A percentile compares a stretch with the other conserved stretches of the same genome.
These are phyloP conservation scores for Steinernema scapterisci DNA, from an alignment of 2,888 invertebrate genomes.

Conservation along the genomic window DNA sequence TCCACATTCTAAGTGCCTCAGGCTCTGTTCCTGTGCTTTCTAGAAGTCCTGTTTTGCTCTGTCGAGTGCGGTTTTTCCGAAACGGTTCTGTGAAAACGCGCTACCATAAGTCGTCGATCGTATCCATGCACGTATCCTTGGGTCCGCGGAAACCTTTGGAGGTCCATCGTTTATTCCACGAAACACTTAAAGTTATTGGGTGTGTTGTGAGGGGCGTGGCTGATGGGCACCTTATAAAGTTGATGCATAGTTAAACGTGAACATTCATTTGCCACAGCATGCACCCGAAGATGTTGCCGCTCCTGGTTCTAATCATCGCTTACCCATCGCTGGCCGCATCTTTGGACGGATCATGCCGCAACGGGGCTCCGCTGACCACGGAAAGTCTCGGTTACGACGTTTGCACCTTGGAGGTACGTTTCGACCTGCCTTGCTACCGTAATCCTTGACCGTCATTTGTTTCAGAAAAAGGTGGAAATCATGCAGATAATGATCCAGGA, in stretches of 20 bases:
- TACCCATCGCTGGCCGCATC: not conserved
- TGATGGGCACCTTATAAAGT: conserved; percentile 20
- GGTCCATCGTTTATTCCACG: conserved; percentile 27
- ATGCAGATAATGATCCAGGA: conserved; percentile 1
- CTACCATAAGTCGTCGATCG: not conserved
- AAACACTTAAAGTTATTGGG: conserved; percentile 33
- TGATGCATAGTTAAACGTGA: conserved; percentile 31
- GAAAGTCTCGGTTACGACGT: not conserved
- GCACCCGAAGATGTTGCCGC: conserved; percentile 31
- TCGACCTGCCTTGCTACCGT: not conserved
- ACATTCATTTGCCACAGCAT: conserved; percentile 30
- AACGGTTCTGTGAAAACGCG: too few relatives aligned
- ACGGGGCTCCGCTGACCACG: not conserved
- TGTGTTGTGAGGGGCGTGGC: conserved; percentile 31
- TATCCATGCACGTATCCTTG: conserved; percentile 17
- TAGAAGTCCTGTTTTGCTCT: not conserved
- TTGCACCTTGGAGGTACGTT: not conserved
- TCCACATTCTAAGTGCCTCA: too few relatives aligned
- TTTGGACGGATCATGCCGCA: conserved; percentile 9
- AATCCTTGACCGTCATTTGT: not conserved
- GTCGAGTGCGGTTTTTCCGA: too few relatives aligned
- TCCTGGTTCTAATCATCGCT: conserved; percentile 26
- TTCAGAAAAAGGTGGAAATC: not conserved
- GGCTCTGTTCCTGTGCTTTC: not conserved
- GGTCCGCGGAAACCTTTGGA: conserved; percentile 15